phyloP scores from a whole-genome alignment of 2,888 invertebrate genomes.

The Germaria angustata region DNA sequence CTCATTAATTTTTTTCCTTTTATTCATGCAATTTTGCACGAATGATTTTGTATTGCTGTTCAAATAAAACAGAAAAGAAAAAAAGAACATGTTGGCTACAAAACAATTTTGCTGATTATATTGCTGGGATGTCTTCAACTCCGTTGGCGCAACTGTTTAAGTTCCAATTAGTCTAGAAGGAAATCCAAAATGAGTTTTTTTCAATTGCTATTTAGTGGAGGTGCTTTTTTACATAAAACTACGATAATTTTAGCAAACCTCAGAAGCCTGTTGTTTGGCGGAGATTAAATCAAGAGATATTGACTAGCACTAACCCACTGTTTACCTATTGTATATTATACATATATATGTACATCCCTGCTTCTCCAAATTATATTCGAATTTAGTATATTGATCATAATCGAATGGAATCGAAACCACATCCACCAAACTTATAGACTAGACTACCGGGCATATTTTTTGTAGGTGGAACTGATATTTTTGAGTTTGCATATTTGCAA shows the following conservation, averaged over 20 bases:
- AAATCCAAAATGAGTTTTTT: conserved; percentile 34
- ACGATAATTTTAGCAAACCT: neutral
- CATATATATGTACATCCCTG: too few species aligned
- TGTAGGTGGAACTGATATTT: too few species aligned
- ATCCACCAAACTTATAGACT: too few species aligned
- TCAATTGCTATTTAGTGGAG: conserved; percentile 19
- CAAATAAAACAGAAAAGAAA: neutral
- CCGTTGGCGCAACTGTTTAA: conserved; percentile 13
- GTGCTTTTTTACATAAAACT: conserved; percentile 31
- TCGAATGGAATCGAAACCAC: too few species aligned
- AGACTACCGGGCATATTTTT: too few species aligned
- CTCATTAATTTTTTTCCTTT: neutral
- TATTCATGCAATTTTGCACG: conserved; percentile 39
- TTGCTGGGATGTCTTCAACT: conserved; percentile 9
- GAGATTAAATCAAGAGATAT: neutral
- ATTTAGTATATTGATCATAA: too few species aligned
- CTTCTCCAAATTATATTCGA: too few species aligned
- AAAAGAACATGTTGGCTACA: neutral
- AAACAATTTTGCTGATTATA: conserved; percentile 54
- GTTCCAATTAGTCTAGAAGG: conserved; percentile 38
- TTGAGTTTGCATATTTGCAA: too few species aligned
- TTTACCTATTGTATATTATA: too few species aligned
- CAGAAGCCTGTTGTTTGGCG: neutral
- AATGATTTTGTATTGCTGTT: conserved; percentile 48
- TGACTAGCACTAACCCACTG: too few species aligned